Evolutionary conservation across 2,797 vertebrate genomes (phyloP), one percentile per base, ranked within the genome.

Genomic region (Centroberyx gerrardi): DNA sequence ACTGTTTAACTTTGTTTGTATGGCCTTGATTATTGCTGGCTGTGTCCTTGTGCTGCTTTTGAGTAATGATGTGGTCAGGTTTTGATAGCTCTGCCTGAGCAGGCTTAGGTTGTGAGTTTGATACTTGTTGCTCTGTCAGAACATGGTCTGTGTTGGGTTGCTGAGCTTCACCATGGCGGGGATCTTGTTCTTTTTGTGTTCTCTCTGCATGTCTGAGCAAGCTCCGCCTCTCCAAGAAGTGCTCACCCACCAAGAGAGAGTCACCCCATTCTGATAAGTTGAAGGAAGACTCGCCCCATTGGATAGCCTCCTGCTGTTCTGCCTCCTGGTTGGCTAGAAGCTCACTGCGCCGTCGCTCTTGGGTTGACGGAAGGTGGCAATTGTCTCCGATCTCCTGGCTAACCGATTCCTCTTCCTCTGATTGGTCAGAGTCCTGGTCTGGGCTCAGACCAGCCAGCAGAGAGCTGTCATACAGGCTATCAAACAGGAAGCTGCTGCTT

Each of bases 401-500:
- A 3, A 8, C 72, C 22, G 59, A 15, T 48, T 88, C 78, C 9
- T 86, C 85, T 7, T 84, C 72, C 3, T 74, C 81, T 42, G 70
- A 82, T 10, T 83, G 82, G n/a, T 75, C 70, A 1, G 65, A 59
- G 7, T 28, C 53, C 53, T 74, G 67, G 28, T 93, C 86, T 5
- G 44, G 73, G 18, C 86, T 87, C 40, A 90, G 87, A 82, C 72
- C 85, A 40, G 92, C 93, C 78, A 93, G 84, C 29, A 95, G 80
- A 73, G 93, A 93, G 78, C 92, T 93, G 72, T 96, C 95, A 76
- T 91, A 94, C 68, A 98, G 95, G 90, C 97, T 98, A 81, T 99
- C 97, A 71, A 99, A 99, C 17, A 99, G 88, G 84, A 99, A 97
- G 89, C 94, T 96, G 64, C 96, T 95, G 82, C 97, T 99, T 82